These are phyloP conservation scores for Sciaenops ocellatus DNA, from an alignment of 2,797 vertebrate species.

Conservation along the genomic window DNA sequence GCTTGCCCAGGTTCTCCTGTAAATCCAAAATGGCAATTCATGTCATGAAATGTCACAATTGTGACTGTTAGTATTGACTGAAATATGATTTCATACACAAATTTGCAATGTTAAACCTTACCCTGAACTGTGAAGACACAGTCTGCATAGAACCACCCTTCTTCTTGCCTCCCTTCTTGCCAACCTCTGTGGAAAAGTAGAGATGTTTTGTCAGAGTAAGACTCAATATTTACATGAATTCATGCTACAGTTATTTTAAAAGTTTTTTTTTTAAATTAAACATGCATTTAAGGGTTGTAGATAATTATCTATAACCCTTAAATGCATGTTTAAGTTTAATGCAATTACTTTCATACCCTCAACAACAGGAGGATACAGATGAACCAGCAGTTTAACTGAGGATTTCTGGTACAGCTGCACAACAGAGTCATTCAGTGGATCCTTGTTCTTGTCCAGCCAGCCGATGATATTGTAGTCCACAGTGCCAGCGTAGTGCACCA, in stretches of 20 bases:
- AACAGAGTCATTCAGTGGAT: constrained; percentile 92
- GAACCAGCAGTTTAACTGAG: constrained; percentile 83
- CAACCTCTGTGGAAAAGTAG: constrained; percentile 41
- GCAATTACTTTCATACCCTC: constrained; percentile 74
- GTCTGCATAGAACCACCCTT: constrained; percentile 94
- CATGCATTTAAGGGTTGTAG: neutral
- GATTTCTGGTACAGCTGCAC: constrained; percentile 90
- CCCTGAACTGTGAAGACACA: constrained; percentile 91
- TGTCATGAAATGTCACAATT: neutral
- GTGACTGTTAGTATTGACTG: neutral
- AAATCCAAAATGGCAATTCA: constrained; percentile 9
- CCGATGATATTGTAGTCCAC: constrained; percentile 93
- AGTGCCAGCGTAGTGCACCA: constrained; percentile 91
- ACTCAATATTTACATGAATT: neutral
- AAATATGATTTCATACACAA: neutral
- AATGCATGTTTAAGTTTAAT: neutral
- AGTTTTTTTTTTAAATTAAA: too few species aligned
- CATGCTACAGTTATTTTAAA: neutral
- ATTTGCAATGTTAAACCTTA: constrained; percentile 59
- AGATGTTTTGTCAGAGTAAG: rapidly evolving
- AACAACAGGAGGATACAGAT: constrained; percentile 83
- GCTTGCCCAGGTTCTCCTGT: constrained; percentile 93
- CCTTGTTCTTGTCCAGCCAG: constrained; percentile 96
- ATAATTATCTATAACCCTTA: neutral
- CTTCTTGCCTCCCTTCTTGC: constrained; percentile 91